Conservation (phyloP, 2,113 vertebrate species). For the Emydocephalus ijimae region DNA sequence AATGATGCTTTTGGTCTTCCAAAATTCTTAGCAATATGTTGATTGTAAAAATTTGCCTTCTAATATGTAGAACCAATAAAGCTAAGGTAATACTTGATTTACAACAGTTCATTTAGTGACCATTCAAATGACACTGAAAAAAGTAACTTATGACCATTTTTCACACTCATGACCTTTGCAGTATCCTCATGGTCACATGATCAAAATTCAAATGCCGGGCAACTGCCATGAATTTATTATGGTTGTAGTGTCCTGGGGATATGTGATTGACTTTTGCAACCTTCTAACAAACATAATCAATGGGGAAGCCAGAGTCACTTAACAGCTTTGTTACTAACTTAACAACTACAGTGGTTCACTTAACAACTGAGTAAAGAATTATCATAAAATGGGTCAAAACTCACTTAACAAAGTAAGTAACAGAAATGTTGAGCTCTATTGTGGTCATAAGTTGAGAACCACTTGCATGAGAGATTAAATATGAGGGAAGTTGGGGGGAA, state of each 20-base stretch:
- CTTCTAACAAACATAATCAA: neutral
- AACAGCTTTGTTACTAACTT: neutral
- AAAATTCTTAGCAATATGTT: neutral
- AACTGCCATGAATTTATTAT: neutral
- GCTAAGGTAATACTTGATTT: neutral
- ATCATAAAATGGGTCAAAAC: neutral
- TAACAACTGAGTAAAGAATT: neutral
- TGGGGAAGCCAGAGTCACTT: neutral
- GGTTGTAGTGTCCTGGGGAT: neutral
- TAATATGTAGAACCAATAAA: neutral
- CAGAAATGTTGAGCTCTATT: neutral
- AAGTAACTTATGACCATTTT: neutral
- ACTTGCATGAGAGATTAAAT: neutral
- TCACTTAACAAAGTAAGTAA: neutral
- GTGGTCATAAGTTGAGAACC: neutral
- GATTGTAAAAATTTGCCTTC: neutral
- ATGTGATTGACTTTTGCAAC: neutral
- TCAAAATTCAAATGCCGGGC: neutral
- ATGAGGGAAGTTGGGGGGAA: neutral
- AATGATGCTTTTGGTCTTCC: neutral
- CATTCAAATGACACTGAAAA: neutral
- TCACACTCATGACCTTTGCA: neutral
- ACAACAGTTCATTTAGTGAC: neutral
- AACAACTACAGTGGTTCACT: no score
- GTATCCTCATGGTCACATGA: neutral